A percentile compares a stretch with the other conserved stretches of the same genome.
Conservation (phyloP, 2,113 vertebrate genomes). For the Hoplias malabaricus region DNA sequence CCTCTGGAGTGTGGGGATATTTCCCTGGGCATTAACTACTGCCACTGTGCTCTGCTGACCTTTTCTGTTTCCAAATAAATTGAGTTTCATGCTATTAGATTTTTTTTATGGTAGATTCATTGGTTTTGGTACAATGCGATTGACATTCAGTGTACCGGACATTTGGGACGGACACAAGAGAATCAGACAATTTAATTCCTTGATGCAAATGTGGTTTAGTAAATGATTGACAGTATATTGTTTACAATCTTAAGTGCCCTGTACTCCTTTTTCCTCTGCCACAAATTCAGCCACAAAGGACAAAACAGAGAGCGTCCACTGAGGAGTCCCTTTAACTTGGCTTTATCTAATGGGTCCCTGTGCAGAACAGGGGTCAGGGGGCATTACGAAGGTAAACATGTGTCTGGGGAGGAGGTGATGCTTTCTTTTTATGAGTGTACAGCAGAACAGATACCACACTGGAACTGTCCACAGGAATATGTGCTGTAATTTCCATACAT, state of each 20-base stretch:
- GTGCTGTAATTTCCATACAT: no score
- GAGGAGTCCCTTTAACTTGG: background rate
- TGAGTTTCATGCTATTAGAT: constrained; percentile 7
- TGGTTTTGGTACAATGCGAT: constrained; percentile 25
- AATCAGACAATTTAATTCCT: constrained; percentile 16
- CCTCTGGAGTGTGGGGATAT: background rate
- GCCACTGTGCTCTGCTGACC: constrained; percentile 17
- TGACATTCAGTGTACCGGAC: constrained; percentile 32
- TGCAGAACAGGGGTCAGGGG: constrained; percentile 25
- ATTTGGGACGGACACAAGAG: constrained; percentile 4
- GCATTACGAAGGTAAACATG: constrained; percentile 6
- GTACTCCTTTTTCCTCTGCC: background rate
- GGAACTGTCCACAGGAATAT: no score
- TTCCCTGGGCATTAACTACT: background rate
- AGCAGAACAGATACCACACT: background rate
- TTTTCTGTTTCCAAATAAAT: constrained; percentile 30
- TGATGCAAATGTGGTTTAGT: background rate
- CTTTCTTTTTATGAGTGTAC: background rate
- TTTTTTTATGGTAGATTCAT: constrained; percentile 1
- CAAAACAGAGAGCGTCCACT: constrained; percentile 2
- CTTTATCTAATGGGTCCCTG: constrained; percentile 32
- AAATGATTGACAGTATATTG: background rate
- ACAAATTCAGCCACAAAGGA: constrained; percentile 16
- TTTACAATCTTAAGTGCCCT: constrained; percentile 5
- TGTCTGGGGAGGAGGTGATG: background rate